Evolutionary conservation across 2,888 invertebrate species (phyloP).

Genomic region (Calephelis perditalis): DNA sequence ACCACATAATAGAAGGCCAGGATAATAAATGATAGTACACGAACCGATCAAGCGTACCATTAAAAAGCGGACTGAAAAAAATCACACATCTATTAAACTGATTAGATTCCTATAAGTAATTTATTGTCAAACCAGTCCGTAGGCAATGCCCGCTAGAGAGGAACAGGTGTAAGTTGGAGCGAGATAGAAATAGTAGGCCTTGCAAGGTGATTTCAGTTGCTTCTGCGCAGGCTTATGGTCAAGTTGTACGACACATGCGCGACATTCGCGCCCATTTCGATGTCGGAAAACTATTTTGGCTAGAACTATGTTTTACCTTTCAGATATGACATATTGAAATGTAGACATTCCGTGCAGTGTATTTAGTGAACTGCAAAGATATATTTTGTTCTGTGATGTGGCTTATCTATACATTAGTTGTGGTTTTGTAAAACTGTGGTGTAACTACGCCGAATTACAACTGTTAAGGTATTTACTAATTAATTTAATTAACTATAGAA

Average conservation of each 20-base stretch:
- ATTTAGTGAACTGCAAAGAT: slow-evolving; percentile 18
- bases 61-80: slow-evolving; percentile 52
- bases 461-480: slow-evolving; percentile 17
- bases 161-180: slow-evolving; percentile 48
- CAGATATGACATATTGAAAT: slow-evolving; percentile 15
- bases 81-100: slow-evolving; percentile 73
- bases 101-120: slow-evolving; percentile 76
- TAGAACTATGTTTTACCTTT: slow-evolving; percentile 1
- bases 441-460: slow-evolving; percentile 12
- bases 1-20: slow-evolving; percentile 21
- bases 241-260: slow-evolving; percentile 66
- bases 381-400: slow-evolving; percentile 17
- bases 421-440: slow-evolving; percentile 13
- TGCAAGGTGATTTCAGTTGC: slow-evolving; percentile 78
- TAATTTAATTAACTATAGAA: no score
- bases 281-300: slow-evolving; percentile 45
- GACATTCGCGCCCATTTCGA: slow-evolving; percentile 45
- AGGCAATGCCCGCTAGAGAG: slow-evolving; percentile 72
- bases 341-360: slow-evolving; percentile 16
- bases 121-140: slow-evolving; percentile 67
- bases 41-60: slow-evolving; percentile 37
- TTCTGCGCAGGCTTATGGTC: slow-evolving; percentile 69
- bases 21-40: slow-evolving; percentile 32
- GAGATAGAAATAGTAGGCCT: slow-evolving; percentile 70
- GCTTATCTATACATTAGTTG: slow-evolving; percentile 9